Percentiles rank a stretch among this genome's conserved stretches.
Evolutionary conservation across 1,140 invertebrate genomes (phyloP).

Genomic region (Bacillus rossius): DNA sequence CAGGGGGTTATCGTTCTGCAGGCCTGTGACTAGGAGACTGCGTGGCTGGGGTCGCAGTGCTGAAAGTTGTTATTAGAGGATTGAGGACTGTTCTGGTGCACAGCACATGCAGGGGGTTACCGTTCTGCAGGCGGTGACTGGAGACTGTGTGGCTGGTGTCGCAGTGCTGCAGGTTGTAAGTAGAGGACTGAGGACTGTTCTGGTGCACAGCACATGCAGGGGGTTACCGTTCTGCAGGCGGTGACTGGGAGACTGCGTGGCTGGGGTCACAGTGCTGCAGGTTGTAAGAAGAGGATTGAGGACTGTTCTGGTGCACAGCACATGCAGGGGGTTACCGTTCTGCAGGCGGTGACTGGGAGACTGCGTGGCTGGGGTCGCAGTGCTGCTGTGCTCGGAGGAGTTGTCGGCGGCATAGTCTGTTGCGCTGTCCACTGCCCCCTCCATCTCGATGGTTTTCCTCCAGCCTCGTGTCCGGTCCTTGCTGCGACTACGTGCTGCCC

Average conservation of each 20-base stretch:
- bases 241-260: slow-evolving; percentile 55
- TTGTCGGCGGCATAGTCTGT: slow-evolving; percentile 68
- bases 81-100: too few species aligned
- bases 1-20: too few species aligned
- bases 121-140: too few species aligned
- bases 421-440: slow-evolving; percentile 40
- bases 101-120: too few species aligned
- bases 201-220: too few species aligned
- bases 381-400: slow-evolving; percentile 64
- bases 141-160: too few species aligned
- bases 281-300: slow-evolving; percentile 64
- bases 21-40: too few species aligned
- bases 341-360: slow-evolving; percentile 54
- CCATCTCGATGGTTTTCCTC: slow-evolving; percentile 21
- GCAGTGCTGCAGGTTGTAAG: too few species aligned
- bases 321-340: too few species aligned
- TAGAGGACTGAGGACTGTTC: too few species aligned
- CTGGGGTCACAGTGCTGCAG: slow-evolving; percentile 56
- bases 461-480: slow-evolving; percentile 45
- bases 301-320: slow-evolving; percentile 68
- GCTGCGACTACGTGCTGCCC: slow-evolving; percentile 52
- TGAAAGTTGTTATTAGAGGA: too few species aligned
- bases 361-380: slow-evolving; percentile 50
- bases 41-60: too few species aligned
- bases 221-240: slow-evolving; percentile 30